These are phyloP conservation scores for Phrynocephalus vlangalii DNA, from an alignment of 2,797 vertebrate species.

Conservation along the genomic window DNA sequence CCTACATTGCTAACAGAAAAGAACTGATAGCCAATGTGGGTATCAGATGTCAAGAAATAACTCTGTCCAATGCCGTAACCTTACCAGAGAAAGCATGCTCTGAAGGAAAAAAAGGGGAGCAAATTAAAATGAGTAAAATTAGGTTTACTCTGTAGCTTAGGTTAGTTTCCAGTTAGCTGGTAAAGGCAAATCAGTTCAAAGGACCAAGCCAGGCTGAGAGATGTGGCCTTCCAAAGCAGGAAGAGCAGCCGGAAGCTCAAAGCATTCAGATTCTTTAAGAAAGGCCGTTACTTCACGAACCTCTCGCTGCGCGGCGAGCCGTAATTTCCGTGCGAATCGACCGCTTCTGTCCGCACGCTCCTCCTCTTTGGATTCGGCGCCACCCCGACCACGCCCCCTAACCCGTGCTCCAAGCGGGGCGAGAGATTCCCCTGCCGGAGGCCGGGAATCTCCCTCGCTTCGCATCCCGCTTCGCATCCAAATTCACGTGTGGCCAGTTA, in stretches of 20 bases:
- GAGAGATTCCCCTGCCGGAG: too few relatives aligned
- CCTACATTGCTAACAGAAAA: background rate
- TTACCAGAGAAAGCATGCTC: background rate
- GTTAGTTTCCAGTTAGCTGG: background rate
- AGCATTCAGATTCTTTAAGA: background rate
- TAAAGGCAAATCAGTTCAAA: background rate
- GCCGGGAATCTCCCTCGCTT: too few relatives aligned
- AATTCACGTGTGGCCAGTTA: too few relatives aligned
- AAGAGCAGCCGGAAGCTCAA: background rate
- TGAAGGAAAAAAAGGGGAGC: background rate
- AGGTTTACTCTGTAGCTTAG: background rate
- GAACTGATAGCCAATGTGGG: background rate
- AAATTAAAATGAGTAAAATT: background rate
- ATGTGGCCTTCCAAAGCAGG: background rate
- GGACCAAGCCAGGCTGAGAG: background rate
- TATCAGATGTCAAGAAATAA: background rate
- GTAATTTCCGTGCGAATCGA: too few relatives aligned
- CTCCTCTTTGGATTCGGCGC: too few relatives aligned
- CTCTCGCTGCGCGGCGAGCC: too few relatives aligned
- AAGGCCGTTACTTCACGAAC: too few relatives aligned
- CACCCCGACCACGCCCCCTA: too few relatives aligned
- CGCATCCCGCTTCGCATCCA: too few relatives aligned
- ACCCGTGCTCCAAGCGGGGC: too few relatives aligned
- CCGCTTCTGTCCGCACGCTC: too few relatives aligned
- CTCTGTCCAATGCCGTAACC: background rate